These are phyloP conservation scores for Tetragnatha montana DNA, from an alignment of 2,888 invertebrate genomes.

Conservation along the genomic window DNA sequence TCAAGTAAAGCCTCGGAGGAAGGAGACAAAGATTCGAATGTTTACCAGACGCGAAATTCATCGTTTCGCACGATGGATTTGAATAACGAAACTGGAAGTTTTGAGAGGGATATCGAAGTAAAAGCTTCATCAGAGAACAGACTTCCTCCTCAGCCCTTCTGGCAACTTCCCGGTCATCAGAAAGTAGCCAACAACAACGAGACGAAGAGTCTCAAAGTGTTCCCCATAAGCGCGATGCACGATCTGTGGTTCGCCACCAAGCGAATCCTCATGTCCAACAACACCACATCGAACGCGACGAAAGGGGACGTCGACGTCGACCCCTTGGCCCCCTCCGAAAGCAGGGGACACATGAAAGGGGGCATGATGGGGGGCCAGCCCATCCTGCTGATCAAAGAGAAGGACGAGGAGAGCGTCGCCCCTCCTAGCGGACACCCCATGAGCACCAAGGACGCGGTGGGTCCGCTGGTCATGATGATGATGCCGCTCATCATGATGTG, in stretches of 20 bases:
- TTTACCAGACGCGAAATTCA: too few relatives aligned
- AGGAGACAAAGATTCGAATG: too few relatives aligned
- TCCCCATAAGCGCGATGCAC: slow-evolving; percentile 42
- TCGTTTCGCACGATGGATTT: too few relatives aligned
- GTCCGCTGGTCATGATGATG: slow-evolving; percentile 61
- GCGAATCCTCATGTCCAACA: slow-evolving; percentile 12
- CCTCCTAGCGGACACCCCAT: background rate
- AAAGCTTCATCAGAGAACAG: too few relatives aligned
- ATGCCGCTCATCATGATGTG: slow-evolving; percentile 66
- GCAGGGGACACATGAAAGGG: slow-evolving; percentile 33
- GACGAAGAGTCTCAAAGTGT: background rate
- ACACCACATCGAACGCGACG: background rate
- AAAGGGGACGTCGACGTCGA: background rate
- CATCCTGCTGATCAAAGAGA: slow-evolving; percentile 63
- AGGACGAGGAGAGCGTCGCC: slow-evolving; percentile 37
- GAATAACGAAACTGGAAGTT: too few relatives aligned
- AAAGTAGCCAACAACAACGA: background rate
- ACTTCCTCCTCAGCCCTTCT: slow-evolving; percentile 7
- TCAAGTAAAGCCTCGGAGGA: too few relatives aligned
- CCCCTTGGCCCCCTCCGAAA: slow-evolving; percentile 2
- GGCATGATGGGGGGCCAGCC: slow-evolving; percentile 45
- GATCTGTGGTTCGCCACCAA: slow-evolving; percentile 29
- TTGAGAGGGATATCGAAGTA: too few relatives aligned
- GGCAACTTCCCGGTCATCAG: slow-evolving; percentile 34
- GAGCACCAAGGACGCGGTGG: slow-evolving; percentile 35